Conservation (phyloP, 1,140 invertebrate species). For the Cheumatopsyche charites region DNA sequence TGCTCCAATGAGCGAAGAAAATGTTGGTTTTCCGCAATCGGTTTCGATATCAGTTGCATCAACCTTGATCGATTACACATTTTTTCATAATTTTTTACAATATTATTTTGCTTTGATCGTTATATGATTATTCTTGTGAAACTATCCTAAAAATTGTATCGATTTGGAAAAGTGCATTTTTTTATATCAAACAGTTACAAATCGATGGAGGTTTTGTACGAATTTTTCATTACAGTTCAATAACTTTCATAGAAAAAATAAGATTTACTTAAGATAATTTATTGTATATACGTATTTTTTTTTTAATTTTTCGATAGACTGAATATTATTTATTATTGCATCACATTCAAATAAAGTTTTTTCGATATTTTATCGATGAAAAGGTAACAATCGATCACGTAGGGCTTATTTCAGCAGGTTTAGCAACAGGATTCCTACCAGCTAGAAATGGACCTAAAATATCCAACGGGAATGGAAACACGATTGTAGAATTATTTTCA, state of each 20-base stretch:
- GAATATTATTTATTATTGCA: too few relatives aligned
- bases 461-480: slow-evolving; percentile 95
- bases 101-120: background rate
- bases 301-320: too few relatives aligned
- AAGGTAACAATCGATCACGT: slow-evolving; percentile 39
- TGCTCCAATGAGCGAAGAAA: slow-evolving; percentile 36
- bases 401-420: background rate
- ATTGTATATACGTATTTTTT: too few relatives aligned
- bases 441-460: slow-evolving; percentile 78
- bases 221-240: too few relatives aligned
- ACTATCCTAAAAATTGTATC: background rate
- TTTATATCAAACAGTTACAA: too few relatives aligned
- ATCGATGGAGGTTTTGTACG: too few relatives aligned
- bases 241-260: too few relatives aligned
- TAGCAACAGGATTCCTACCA: slow-evolving; percentile 45
- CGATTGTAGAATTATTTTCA: slow-evolving; percentile 98
- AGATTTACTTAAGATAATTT: too few relatives aligned
- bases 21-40: slow-evolving; percentile 19
- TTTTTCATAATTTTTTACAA: background rate
- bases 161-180: too few relatives aligned
- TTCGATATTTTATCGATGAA: too few relatives aligned
- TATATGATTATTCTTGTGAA: background rate
- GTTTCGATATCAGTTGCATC: slow-evolving; percentile 5
- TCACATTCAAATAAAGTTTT: too few relatives aligned
- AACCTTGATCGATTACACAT: slow-evolving; percentile 20